Evolutionary conservation across 2,113 vertebrate genomes (phyloP).

Genomic region (Bettongia penicillata): DNA sequence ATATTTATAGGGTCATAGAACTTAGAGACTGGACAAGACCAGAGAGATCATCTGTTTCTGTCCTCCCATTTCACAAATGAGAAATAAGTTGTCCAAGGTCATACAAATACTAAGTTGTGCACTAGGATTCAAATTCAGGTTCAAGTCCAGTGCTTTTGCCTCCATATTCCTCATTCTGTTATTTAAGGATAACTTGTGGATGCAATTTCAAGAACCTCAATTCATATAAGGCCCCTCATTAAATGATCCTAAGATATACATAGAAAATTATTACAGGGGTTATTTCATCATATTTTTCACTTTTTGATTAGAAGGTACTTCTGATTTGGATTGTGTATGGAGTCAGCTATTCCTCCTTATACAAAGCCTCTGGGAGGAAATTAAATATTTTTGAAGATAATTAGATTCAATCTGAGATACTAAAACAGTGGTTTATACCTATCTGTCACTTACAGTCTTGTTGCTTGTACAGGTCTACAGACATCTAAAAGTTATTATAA

Average conservation of each 20-base stretch:
- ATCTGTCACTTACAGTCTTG: not conserved
- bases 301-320: not conserved
- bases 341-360: not conserved
- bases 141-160: not conserved
- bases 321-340: not conserved
- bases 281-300: slow-evolving; percentile 36
- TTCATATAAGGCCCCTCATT: slow-evolving; percentile 50
- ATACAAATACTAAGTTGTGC: not conserved
- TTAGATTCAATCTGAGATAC: not conserved
- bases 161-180: not conserved
- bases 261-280: slow-evolving; percentile 45
- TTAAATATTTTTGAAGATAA: not conserved
- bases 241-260: slow-evolving; percentile 17
- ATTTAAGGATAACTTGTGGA: slow-evolving; percentile 57
- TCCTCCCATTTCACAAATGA: not conserved
- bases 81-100: not conserved
- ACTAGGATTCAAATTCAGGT: not conserved
- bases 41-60: not conserved
- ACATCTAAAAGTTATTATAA: not conserved
- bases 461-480: not conserved
- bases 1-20: not conserved
- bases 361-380: not conserved
- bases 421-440: not conserved
- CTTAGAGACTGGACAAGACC: not conserved
- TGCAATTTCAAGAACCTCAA: slow-evolving; percentile 17